A percentile compares a stretch with the other conserved stretches of the same genome.
Conservation (phyloP, 2,113 vertebrate genomes). For the Siphamia tubifer region DNA sequence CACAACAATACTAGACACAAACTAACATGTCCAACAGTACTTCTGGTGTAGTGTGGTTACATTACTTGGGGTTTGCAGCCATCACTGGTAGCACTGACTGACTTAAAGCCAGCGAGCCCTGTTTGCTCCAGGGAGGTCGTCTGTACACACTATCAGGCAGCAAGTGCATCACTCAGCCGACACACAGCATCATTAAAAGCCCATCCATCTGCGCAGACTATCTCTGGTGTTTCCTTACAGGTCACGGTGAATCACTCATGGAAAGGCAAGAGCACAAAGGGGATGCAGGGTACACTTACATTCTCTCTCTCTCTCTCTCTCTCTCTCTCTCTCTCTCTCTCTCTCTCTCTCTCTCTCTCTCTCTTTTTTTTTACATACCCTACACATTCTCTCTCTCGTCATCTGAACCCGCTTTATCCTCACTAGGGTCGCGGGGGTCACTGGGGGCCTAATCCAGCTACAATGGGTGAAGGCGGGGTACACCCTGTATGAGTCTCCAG, state of each 20-base stretch:
- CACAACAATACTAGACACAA: background rate
- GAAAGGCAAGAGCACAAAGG: background rate
- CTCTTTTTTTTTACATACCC: background rate
- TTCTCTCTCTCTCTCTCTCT: too few species aligned
- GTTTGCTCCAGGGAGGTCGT: conserved; percentile 31
- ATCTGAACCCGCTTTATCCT: too few species aligned
- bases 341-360: too few species aligned
- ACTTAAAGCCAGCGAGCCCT: background rate
- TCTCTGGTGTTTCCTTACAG: conserved; percentile 16
- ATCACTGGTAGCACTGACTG: background rate
- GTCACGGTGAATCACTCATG: conserved; percentile 32
- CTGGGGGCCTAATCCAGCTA: too few species aligned
- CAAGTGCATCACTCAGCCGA: conserved; percentile 52
- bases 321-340: too few species aligned
- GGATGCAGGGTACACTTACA: background rate
- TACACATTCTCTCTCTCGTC: too few species aligned
- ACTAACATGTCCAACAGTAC: background rate
- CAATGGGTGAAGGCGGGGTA: too few species aligned
- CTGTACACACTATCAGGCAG: conserved; percentile 25
- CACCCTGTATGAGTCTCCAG: too few species aligned
- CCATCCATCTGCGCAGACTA: conserved; percentile 46
- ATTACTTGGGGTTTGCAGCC: background rate
- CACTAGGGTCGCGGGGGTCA: too few species aligned
- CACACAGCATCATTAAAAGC: conserved; percentile 57
- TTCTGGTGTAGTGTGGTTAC: background rate